Evolutionary conservation across 2,113 vertebrate genomes (phyloP).

Genomic region (Cyprinodon tularosa): DNA sequence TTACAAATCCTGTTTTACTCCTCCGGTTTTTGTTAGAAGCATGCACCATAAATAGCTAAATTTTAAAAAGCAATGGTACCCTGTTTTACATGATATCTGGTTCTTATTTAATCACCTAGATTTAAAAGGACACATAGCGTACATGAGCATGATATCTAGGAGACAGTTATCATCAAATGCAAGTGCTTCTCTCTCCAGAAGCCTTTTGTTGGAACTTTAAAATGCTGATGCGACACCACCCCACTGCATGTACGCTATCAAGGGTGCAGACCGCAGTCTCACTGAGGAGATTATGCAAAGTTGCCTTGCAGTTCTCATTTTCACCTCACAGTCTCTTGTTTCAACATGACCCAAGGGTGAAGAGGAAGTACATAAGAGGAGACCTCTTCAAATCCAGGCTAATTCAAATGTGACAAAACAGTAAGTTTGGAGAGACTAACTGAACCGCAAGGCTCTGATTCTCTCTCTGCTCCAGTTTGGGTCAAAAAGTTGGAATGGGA

Average conservation of each 20-base stretch:
- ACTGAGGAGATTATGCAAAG: constrained; percentile 73
- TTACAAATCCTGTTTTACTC: constrained; percentile 62
- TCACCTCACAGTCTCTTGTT: constrained; percentile 39
- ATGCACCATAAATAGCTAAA: constrained; percentile 27
- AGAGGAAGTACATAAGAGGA: constrained; percentile 31
- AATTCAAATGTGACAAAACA: constrained; percentile 41
- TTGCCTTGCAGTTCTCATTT: constrained; percentile 57
- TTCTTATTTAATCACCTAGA: constrained; percentile 8
- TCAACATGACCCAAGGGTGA: constrained; percentile 51
- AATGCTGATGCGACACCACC: constrained; percentile 54
- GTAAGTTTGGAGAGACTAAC: constrained; percentile 37
- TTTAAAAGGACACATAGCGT: constrained; percentile 21
- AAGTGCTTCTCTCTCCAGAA: not conserved
- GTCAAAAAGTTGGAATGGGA: constrained; percentile 35
- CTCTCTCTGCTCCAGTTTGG: constrained; percentile 39
- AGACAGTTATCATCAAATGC: constrained; percentile 18
- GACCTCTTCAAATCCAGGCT: constrained; percentile 39
- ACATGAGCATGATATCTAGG: not conserved
- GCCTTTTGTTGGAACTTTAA: constrained; percentile 35
- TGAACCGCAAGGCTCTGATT: constrained; percentile 31
- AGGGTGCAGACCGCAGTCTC: constrained; percentile 39
- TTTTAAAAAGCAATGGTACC: constrained; percentile 28
- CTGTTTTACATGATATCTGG: constrained; percentile 46
- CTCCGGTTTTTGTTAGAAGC: constrained; percentile 58
- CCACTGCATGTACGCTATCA: constrained; percentile 8